Conservation (phyloP, 2,797 vertebrate species). For the Threskiornis aethiopicus region DNA sequence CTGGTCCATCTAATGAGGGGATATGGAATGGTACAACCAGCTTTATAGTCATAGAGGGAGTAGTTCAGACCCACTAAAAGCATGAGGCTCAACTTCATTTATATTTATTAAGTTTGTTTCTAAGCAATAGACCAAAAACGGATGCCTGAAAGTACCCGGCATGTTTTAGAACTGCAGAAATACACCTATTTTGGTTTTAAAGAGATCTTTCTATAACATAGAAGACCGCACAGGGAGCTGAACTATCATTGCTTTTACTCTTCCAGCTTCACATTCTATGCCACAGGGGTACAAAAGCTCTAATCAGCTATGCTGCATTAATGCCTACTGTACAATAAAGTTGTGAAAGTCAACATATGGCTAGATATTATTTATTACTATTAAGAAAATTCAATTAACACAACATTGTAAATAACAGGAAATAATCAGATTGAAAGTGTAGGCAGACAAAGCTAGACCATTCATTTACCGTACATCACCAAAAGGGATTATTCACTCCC, state of each 20-base stretch:
- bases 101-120: constrained; percentile 1
- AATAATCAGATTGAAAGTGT: not conserved
- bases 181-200: not conserved
- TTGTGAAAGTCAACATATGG: not conserved
- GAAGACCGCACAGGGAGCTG: not conserved
- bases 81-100: not conserved
- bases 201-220: not conserved
- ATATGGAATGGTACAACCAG: not conserved
- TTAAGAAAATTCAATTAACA: constrained; percentile 5
- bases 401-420: not conserved
- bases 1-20: not conserved
- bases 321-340: not conserved
- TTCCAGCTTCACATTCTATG: not conserved
- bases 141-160: not conserved
- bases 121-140: not conserved
- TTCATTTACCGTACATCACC: rapidly evolving
- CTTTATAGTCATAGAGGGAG: not conserved
- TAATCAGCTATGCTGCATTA: not conserved
- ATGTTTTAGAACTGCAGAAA: not conserved
- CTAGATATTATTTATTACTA: not conserved
- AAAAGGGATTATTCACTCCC: not conserved
- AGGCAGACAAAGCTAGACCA: not conserved
- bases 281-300: not conserved
- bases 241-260: not conserved
- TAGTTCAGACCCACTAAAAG: not conserved